Conservation (phyloP, 1,140 invertebrate genomes). For the Anagrus nilaparvatae region DNA sequence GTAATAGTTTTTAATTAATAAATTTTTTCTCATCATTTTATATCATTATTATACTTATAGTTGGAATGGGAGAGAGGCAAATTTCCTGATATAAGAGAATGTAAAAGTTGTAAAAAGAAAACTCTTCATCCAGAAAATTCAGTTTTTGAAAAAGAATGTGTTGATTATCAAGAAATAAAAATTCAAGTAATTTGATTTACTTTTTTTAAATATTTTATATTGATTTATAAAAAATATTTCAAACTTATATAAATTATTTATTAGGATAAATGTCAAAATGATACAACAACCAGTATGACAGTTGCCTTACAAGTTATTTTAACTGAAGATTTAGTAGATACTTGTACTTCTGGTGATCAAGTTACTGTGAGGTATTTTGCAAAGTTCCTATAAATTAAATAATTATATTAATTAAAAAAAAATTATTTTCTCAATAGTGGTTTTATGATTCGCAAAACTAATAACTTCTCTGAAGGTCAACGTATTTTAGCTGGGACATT, state of each 20-base stretch:
- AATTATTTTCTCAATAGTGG: conserved; percentile 50
- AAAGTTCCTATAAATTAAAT: background rate
- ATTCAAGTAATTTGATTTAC: conserved; percentile 49
- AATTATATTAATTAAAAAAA: conserved; percentile 11
- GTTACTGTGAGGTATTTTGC: conserved; percentile 63
- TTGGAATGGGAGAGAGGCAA: conserved; percentile 35
- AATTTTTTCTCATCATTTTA: background rate
- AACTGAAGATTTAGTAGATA: conserved; percentile 79
- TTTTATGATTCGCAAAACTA: conserved; percentile 64
- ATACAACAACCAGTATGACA: conserved; percentile 19
- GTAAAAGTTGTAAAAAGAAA: conserved; percentile 25
- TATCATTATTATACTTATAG: conserved; percentile 19
- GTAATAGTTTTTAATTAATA: conserved; percentile 33
- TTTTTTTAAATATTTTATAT: conserved; percentile 9
- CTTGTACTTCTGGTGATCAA: conserved; percentile 82
- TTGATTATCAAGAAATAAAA: conserved; percentile 88
- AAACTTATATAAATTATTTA: background rate
- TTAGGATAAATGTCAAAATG: conserved; percentile 27
- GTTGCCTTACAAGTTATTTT: conserved; percentile 48
- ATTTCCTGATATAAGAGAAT: conserved; percentile 28
- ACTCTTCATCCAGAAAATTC: conserved; percentile 39
- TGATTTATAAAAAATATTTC: conserved; percentile 6
- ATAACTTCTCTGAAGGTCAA: conserved; percentile 45
- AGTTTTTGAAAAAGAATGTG: conserved; percentile 55
- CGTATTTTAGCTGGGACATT: conserved; percentile 46